Conservation (phyloP, 64 coral and sea anemone species). For the Stichodactyla helianthus region DNA sequence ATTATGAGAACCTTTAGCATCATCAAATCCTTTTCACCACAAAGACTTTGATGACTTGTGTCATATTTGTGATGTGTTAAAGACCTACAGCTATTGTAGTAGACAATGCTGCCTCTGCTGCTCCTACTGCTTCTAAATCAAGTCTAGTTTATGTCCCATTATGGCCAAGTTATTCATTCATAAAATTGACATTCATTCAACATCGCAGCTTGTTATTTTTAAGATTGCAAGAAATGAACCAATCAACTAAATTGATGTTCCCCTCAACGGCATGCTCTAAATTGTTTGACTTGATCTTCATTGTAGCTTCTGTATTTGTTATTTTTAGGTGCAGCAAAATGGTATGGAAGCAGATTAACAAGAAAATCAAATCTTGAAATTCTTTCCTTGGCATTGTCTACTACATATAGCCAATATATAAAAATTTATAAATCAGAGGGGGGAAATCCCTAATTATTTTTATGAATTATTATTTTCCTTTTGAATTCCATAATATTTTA, state of each 20-base stretch:
- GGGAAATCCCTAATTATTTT: neutral
- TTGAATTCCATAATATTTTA: neutral
- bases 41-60: too few species aligned
- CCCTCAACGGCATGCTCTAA: slow-evolving; percentile 8
- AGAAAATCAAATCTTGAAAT: slow-evolving; percentile 3
- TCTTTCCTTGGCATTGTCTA: slow-evolving; percentile 5
- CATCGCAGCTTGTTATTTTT: too few species aligned
- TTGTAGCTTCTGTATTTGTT: slow-evolving; percentile 16
- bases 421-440: neutral
- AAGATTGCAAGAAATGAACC: neutral
- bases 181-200: neutral
- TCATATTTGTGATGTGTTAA: too few species aligned
- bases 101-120: too few species aligned
- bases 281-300: slow-evolving; percentile 24
- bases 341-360: slow-evolving; percentile 23
- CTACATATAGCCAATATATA: neutral
- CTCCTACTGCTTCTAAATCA: too few species aligned
- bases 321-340: slow-evolving; percentile 24
- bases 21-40: too few species aligned
- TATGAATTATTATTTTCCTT: neutral
- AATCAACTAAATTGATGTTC: neutral
- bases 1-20: too few species aligned
- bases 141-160: too few species aligned
- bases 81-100: too few species aligned
- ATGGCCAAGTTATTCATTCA: too few species aligned